Evolutionary conservation across 2,888 invertebrate genomes (phyloP), one percentile per base, ranked within the genome.

Genomic region (Drosophila diplacantha): DNA sequence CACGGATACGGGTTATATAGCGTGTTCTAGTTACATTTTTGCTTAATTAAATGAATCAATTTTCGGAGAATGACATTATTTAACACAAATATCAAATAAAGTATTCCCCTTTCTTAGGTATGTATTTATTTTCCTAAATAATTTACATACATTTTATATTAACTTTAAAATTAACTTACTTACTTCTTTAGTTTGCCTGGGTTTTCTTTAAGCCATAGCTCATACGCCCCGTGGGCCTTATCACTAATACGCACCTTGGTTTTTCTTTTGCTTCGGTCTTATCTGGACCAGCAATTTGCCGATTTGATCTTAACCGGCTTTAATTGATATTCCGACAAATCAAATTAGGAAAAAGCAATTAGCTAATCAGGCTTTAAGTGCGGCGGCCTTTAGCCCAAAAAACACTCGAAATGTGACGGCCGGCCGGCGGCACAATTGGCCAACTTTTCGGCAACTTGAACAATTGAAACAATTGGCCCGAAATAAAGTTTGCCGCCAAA

Each of bases 381-480:
- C 26, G 39, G 53, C 46, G 8, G 34, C 44, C n/a, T 59, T 46
- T 43, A 37, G 58, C 35, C 34, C 38, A 49, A 29, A 41, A 58
- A 58, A 12, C 62, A 65, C 47, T 65, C 70, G 54, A 70, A 63
- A 51, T 53, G 46, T 34, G 44, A 58, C 29, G 63, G 60, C 46
- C 31, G 44, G 38, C 61, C 41, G 24, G 39, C 39, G 60, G 59
- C 49, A 38, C 26, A 29, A 41, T 44, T 49, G 35, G 22, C 32
- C 60, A 81, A 71, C 55, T 81, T 77, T 71, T 53, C 24, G 63
- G 53, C 29, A 67, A 73, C 60, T 73, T 46, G 50, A 70, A 74
- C 73, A 83, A 77, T 74, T 74, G 67, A 74, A 83, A 80, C 78
- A 78, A 76, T 74, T 53, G 59, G 59, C 37, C 52, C 32, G 35